Base-by-base conservation (phyloP, 2,888 invertebrate genomes). In the Lamellibrachia satsuma region DNA sequence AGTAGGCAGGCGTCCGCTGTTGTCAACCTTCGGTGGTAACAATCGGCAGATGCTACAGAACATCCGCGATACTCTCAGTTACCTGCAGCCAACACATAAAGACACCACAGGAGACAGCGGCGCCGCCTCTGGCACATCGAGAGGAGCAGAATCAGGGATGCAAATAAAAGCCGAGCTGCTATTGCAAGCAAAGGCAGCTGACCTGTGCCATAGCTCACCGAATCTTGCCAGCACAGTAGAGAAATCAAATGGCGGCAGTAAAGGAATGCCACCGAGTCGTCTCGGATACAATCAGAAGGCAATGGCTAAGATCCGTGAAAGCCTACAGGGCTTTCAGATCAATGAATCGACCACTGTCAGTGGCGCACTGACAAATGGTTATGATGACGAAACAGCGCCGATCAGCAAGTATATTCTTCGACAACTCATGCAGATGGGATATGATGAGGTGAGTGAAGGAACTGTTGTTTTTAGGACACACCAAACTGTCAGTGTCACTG, bases 391-490 rank as follows among this genome's bases (percentile, higher is more conserved):
- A 75, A 22, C 75, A 75, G 6, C 75, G 75, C 75, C n/a, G 22
- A 75, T 75, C 75, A 75, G n/a, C 75, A 75, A 11, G 4, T 22
- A 22, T 75, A 22, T 75, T 4, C 75, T 75, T 75, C 27, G 90
- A 27, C 75, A 90, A 27, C 92, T 93, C 55, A 92, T 55, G 15
- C 39, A 57, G n/a, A 93, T 93, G 92, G 93, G 93, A 9, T 90
- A 52, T 93, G 92, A 93, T 92, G 93, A 93, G 93, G 93, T 93
- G 75, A 60, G 93, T 92, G n/a, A 7, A 60, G 39, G n/a, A 52
- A 52, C 22, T 75, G 22, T 75, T 8, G n/a, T 75, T 75, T 15
- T 75, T 75, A 75, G 75, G 75, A 75, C 75, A n/a, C 39, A 75
- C 75, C 75, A 75, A 75, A n/a, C 8, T 92, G 55, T 92, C 52